Evolutionary conservation across 2,888 invertebrate genomes (phyloP).

Genomic region (Cephalotes varians): DNA sequence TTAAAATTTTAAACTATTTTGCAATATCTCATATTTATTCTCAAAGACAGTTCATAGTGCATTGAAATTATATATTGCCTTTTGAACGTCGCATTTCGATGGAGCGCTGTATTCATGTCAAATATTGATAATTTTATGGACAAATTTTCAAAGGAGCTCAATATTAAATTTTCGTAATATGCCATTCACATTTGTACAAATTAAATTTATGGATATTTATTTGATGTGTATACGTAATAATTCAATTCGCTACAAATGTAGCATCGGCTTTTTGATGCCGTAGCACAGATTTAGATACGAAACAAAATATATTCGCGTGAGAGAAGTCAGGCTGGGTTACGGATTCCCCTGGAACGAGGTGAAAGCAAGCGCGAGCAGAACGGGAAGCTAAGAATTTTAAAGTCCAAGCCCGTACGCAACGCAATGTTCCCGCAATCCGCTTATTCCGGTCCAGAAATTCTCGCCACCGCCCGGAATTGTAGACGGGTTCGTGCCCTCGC

Average conservation of each 20-base stretch:
- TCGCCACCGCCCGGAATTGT: neutral
- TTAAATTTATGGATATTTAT: constrained; percentile 10
- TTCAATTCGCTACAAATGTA: neutral
- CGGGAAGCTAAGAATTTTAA: constrained; percentile 34
- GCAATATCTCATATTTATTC: neutral
- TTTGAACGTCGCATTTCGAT: neutral
- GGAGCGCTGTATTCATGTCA: neutral
- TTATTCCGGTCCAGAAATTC: constrained; percentile 46
- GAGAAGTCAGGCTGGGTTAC: constrained; percentile 17
- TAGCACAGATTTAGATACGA: neutral
- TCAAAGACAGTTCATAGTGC: neutral
- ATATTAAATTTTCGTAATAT: neutral
- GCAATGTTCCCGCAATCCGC: constrained; percentile 43
- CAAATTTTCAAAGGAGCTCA: constrained; percentile 5
- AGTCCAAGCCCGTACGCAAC: constrained; percentile 41
- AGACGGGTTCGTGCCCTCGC: constrained; percentile 11
- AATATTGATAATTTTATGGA: constrained; percentile 10
- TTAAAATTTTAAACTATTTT: neutral
- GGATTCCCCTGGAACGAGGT: neutral
- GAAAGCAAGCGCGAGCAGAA: neutral
- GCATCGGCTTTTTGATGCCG: neutral
- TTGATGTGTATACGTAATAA: neutral
- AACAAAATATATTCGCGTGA: neutral
- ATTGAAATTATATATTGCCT: neutral
- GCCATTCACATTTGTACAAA: neutral